Percentiles rank a stretch among this genome's conserved stretches.
These are phyloP conservation scores for Oryzias sinensis DNA, from an alignment of 2,797 vertebrate species.

Conservation along the genomic window DNA sequence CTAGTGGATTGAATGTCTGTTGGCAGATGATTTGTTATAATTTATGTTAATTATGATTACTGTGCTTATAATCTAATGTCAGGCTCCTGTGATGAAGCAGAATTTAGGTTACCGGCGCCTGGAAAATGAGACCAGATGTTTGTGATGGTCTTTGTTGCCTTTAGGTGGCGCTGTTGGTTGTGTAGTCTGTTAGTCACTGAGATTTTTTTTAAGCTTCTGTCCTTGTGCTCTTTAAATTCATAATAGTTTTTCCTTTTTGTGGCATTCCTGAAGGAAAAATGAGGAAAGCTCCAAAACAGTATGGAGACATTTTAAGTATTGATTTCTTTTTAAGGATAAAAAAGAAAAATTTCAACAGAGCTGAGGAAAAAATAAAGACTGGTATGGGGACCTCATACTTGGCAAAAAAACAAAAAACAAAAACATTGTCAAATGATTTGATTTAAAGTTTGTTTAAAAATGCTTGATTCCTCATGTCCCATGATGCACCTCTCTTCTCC, in stretches of 20 bases:
- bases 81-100: slow-evolving; percentile 34
- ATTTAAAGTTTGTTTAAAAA: background rate
- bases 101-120: slow-evolving; percentile 59
- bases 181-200: background rate
- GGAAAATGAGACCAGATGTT: slow-evolving; percentile 47
- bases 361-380: too few relatives aligned
- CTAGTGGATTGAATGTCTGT: slow-evolving; percentile 58
- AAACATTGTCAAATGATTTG: background rate
- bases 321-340: too few relatives aligned
- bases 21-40: slow-evolving; percentile 45
- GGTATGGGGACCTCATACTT: too few relatives aligned
- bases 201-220: too few relatives aligned
- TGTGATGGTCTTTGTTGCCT: slow-evolving; percentile 32
- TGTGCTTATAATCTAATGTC: slow-evolving; percentile 62
- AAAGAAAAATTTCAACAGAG: too few relatives aligned
- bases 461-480: slow-evolving; percentile 13
- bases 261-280: too few relatives aligned
- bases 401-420: too few relatives aligned
- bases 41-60: slow-evolving; percentile 67
- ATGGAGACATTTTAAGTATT: too few relatives aligned
- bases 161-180: slow-evolving; percentile 38
- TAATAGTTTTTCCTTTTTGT: too few relatives aligned
- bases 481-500: slow-evolving; percentile 11
- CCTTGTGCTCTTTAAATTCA: too few relatives aligned
- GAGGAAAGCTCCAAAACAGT: too few relatives aligned